Evolutionary conservation across 2,113 vertebrate genomes (phyloP).

Genomic region (Xerus inauris): DNA sequence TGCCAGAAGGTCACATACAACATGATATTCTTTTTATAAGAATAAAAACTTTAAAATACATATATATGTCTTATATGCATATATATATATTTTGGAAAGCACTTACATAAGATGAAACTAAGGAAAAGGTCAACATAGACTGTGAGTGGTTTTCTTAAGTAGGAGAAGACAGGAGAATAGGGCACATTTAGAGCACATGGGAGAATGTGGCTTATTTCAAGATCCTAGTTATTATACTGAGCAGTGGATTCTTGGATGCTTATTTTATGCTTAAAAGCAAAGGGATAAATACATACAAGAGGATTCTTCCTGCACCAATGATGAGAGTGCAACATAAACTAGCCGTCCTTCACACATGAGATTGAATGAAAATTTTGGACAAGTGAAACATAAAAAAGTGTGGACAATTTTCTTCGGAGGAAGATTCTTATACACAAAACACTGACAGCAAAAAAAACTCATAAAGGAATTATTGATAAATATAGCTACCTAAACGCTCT

Average conservation of each 20-base stretch:
- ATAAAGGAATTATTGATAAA: background rate
- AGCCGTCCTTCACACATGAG: background rate
- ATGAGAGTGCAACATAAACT: background rate
- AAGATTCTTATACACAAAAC: background rate
- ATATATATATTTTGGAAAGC: background rate
- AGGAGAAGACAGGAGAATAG: background rate
- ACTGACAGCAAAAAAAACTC: background rate
- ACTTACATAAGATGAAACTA: background rate
- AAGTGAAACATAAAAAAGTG: background rate
- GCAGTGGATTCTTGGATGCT: background rate
- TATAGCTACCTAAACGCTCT: background rate
- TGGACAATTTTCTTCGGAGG: background rate
- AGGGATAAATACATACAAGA: background rate
- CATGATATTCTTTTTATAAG: background rate
- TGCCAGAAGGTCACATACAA: background rate
- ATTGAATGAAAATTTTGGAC: constrained; percentile 11
- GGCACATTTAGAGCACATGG: background rate
- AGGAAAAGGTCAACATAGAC: background rate
- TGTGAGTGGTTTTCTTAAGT: constrained; percentile 7
- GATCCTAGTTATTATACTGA: background rate
- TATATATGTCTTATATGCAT: too few species aligned
- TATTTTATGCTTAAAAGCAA: background rate
- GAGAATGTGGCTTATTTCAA: background rate
- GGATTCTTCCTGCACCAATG: background rate
- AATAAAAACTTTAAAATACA: background rate